phyloP scores from a whole-genome alignment of 2,113 vertebrate genomes.

The Polypterus bichir region DNA sequence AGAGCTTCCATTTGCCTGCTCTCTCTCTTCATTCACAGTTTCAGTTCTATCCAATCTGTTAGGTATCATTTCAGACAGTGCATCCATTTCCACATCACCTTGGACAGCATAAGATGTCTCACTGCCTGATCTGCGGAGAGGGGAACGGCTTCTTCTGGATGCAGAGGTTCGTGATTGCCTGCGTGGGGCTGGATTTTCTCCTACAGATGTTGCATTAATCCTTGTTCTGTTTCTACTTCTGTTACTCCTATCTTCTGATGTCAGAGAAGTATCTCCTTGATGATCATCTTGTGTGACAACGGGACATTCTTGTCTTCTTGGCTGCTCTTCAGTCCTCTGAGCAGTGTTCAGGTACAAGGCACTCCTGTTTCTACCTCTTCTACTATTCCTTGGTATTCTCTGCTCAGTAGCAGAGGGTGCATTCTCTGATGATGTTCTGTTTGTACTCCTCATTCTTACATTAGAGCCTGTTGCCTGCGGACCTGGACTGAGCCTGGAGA shows the following conservation, averaged over 20 bases:
- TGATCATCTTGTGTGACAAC: slow-evolving; percentile 10
- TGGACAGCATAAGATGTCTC: slow-evolving; percentile 3
- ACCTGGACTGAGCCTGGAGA: slow-evolving; percentile 23
- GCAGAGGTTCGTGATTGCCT: slow-evolving; percentile 51
- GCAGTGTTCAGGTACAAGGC: neutral
- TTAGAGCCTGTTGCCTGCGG: slow-evolving; percentile 26
- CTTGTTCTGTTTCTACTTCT: slow-evolving; percentile 59
- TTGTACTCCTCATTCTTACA: slow-evolving; percentile 32
- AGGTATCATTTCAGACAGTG: slow-evolving; percentile 20
- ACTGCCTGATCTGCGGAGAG: slow-evolving; percentile 47
- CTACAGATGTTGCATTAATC: slow-evolving; percentile 36
- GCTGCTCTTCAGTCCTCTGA: neutral
- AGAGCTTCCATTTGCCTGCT: neutral
- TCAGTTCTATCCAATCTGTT: slow-evolving; percentile 31
- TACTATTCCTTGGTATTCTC: slow-evolving; percentile 39
- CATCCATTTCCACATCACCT: slow-evolving; percentile 24
- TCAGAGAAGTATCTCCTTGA: slow-evolving; percentile 23
- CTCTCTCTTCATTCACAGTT: neutral
- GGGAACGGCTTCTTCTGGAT: slow-evolving; percentile 71
- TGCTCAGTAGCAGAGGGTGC: slow-evolving; percentile 24
- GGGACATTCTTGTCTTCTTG: slow-evolving; percentile 33
- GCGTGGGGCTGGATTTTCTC: slow-evolving; percentile 56
- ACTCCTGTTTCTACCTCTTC: slow-evolving; percentile 21
- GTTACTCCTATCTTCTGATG: slow-evolving; percentile 47
- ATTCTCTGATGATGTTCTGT: slow-evolving; percentile 27